phyloP scores from a whole-genome alignment of 2,888 invertebrate species.

The Oligia fasciuncula region DNA sequence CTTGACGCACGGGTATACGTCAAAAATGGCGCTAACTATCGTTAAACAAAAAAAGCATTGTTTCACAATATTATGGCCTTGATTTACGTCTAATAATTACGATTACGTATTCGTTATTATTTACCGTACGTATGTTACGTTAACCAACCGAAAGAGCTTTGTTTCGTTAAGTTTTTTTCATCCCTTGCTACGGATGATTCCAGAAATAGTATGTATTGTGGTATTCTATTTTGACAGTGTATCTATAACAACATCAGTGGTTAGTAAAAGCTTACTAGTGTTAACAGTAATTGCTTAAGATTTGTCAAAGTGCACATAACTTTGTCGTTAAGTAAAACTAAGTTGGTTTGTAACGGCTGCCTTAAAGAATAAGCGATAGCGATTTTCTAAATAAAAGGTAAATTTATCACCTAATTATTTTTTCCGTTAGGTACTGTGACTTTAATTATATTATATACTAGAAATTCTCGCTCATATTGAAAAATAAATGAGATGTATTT shows the following conservation, averaged over 20 bases:
- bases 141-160: neutral
- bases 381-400: conserved; percentile 8
- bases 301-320: conserved; percentile 82
- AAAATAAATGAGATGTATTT: neutral
- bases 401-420: neutral
- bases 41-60: neutral
- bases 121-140: neutral
- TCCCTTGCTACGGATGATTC: neutral
- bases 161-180: neutral
- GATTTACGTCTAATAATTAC: neutral
- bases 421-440: neutral
- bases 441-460: too few species aligned
- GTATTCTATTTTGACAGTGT: conserved; percentile 33
- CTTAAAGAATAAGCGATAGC: conserved; percentile 61
- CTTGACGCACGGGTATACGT: neutral
- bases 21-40: neutral
- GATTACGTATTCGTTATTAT: neutral
- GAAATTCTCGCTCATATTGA: too few species aligned
- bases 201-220: neutral
- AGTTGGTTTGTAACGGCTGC: conserved; percentile 69
- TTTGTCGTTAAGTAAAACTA: conserved; percentile 76
- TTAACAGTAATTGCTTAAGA: conserved; percentile 76
- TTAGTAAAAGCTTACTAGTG: conserved; percentile 69
- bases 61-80: neutral
- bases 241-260: conserved; percentile 38